Evolutionary conservation across 2,113 vertebrate species (phyloP), one percentile per base, ranked within the genome.

Genomic region (Stomatorhinus ivindoensis): DNA sequence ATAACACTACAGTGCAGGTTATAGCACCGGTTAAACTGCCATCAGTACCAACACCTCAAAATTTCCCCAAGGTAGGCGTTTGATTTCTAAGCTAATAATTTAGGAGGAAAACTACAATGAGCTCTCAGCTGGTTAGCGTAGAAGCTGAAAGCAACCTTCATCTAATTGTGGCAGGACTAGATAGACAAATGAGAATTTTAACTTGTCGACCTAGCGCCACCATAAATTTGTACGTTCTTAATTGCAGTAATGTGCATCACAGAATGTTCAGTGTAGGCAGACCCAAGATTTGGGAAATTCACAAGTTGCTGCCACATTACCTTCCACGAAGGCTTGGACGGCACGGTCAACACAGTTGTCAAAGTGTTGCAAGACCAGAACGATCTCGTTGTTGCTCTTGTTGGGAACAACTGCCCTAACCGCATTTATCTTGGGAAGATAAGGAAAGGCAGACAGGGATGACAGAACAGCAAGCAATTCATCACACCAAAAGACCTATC

Each of bases 301-400:
- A 27, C 69, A 51, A 10, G 5, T 46, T 13, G 6, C 6, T n/a
- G 17, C 2, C 27, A 47, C 61, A 91, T 90, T 96, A 98, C 98
- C 98, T 97, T 99, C 98, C 92, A 99, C 95, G 53, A 99, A 99
- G 2, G 98, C 98, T 88, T 99, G 98, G 58, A 99, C 98, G 0
- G 98, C 97, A 90, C 94, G 97, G 93, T 99, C 98, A 42, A 99
- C 98, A 0, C 96, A 95, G 94, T 99, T 98, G 94, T 99, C 98
- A 83, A 98, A 99, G 90, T 99, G 98, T 93, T 99, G 98, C 91
- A 99, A 93, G 90, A 99, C 98, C 85, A 99, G 93, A 90, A 97
- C 97, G 0, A 99, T 99, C 95, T 99, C 98, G 44, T 99, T 99
- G 95, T 99, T 99, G 94, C 98, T 99, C 91, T 97, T 96, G 95